A percentile compares a stretch with the other conserved stretches of the same genome.
Conservation (phyloP, 2,797 vertebrate genomes). For the Moxostoma hubbsi region DNA sequence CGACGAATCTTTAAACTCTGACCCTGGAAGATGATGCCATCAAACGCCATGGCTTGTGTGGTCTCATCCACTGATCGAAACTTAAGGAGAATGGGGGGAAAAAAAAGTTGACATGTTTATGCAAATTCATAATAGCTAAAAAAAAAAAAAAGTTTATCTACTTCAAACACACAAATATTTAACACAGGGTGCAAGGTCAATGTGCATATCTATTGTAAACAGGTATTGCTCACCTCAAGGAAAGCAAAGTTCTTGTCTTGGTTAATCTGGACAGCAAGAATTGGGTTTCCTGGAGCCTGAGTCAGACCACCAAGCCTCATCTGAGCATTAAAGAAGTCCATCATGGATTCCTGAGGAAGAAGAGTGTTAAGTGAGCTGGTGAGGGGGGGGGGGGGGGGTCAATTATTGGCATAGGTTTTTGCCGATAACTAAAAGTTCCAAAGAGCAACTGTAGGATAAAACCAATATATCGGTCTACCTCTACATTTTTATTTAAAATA, state of each 20-base stretch:
- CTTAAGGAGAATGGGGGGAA: slow-evolving; percentile 64
- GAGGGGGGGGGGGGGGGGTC: too few species aligned
- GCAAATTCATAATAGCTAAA: background rate
- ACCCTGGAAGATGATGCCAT: slow-evolving; percentile 95
- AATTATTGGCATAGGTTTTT: too few species aligned
- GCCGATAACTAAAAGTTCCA: too few species aligned
- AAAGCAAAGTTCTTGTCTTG: slow-evolving; percentile 97
- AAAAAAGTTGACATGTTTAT: too few species aligned
- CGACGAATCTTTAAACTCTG: slow-evolving; percentile 94
- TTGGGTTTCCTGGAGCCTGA: slow-evolving; percentile 91
- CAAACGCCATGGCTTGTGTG: slow-evolving; percentile 96
- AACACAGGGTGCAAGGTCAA: too few species aligned
- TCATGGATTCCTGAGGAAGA: slow-evolving; percentile 88
- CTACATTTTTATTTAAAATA: too few species aligned
- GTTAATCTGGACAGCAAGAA: slow-evolving; percentile 94
- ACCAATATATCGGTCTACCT: too few species aligned
- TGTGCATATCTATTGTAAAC: too few species aligned
- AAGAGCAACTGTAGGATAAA: too few species aligned
- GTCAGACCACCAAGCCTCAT: slow-evolving; percentile 92
- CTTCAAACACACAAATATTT: too few species aligned
- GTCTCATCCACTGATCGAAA: slow-evolving; percentile 96
- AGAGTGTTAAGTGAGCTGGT: background rate
- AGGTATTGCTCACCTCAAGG: slow-evolving; percentile 79
- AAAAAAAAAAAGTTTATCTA: too few species aligned
- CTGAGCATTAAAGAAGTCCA: slow-evolving; percentile 96